These are phyloP conservation scores for Myripristis jacobus DNA, from an alignment of 2,797 vertebrate genomes.

Conservation along the genomic window DNA sequence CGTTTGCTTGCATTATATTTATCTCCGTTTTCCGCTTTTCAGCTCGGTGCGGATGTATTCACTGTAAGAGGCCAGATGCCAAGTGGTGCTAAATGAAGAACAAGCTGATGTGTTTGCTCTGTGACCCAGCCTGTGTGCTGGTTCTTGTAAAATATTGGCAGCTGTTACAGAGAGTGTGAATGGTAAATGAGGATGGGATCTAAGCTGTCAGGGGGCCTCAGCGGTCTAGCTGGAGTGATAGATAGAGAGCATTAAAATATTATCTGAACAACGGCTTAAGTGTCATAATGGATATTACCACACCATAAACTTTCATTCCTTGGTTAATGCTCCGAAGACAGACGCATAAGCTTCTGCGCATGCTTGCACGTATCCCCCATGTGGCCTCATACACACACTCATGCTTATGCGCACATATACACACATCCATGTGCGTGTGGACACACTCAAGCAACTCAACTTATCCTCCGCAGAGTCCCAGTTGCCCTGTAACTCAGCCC, in stretches of 20 bases:
- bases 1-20: background rate
- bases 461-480: slow-evolving; percentile 63
- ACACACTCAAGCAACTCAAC: slow-evolving; percentile 15
- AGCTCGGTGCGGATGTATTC: background rate
- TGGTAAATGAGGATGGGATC: slow-evolving; percentile 44
- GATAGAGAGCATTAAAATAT: slow-evolving; percentile 64
- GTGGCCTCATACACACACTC: slow-evolving; percentile 19
- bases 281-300: slow-evolving; percentile 68
- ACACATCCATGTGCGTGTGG: slow-evolving; percentile 12
- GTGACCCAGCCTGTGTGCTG: slow-evolving; percentile 22
- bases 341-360: slow-evolving; percentile 38
- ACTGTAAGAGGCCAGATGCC: slow-evolving; percentile 35
- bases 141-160: slow-evolving; percentile 52
- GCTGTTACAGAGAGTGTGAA: slow-evolving; percentile 47
- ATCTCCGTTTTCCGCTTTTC: slow-evolving; percentile 11
- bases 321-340: slow-evolving; percentile 57
- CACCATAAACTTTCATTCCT: slow-evolving; percentile 67
- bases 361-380: slow-evolving; percentile 18
- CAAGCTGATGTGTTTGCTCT: slow-evolving; percentile 37
- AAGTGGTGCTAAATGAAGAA: slow-evolving; percentile 47
- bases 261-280: slow-evolving; percentile 58
- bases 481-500: slow-evolving; percentile 42
- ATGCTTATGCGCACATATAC: slow-evolving; percentile 4
- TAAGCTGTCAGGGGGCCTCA: slow-evolving; percentile 33
- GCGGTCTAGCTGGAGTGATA: slow-evolving; percentile 45